These are phyloP conservation scores for Scyliorhinus canicula DNA, from an alignment of 2,797 vertebrate species.

Conservation along the genomic window DNA sequence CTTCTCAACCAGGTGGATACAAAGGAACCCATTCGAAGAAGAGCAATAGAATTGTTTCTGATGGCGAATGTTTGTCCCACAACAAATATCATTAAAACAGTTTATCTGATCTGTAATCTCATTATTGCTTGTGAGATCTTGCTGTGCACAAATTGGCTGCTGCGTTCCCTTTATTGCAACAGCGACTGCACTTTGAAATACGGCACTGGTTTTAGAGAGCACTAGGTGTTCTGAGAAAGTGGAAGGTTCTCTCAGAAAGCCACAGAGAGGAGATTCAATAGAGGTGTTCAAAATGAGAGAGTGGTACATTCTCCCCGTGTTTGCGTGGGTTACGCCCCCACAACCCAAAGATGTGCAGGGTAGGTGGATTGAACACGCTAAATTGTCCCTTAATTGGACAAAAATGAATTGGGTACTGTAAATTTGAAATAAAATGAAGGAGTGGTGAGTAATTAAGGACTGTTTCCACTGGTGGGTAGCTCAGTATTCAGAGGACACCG, in stretches of 20 bases:
- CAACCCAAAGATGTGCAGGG: no score
- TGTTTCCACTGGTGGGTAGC: not conserved
- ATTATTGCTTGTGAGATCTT: not conserved
- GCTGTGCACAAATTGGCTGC: not conserved
- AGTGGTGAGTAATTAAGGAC: no score
- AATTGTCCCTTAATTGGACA: no score
- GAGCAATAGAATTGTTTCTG: not conserved
- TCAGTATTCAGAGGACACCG: not conserved
- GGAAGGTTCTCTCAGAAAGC: not conserved
- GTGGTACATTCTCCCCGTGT: no score
- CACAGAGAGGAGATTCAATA: not conserved
- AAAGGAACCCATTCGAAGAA: not conserved
- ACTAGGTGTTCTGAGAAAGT: not conserved
- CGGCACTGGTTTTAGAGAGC: not conserved
- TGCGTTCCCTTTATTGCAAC: not conserved
- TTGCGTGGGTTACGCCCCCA: no score
- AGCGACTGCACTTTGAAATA: not conserved
- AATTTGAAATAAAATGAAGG: no score
- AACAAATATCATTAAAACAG: not conserved
- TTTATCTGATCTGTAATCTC: not conserved
- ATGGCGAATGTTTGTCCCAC: not conserved
- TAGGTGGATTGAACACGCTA: no score
- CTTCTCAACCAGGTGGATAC: not conserved
- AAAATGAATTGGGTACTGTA: no score
- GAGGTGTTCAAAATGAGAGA: no score